Evolutionary conservation across 2,113 vertebrate species (phyloP).

Genomic region (Steatornis caripensis): DNA sequence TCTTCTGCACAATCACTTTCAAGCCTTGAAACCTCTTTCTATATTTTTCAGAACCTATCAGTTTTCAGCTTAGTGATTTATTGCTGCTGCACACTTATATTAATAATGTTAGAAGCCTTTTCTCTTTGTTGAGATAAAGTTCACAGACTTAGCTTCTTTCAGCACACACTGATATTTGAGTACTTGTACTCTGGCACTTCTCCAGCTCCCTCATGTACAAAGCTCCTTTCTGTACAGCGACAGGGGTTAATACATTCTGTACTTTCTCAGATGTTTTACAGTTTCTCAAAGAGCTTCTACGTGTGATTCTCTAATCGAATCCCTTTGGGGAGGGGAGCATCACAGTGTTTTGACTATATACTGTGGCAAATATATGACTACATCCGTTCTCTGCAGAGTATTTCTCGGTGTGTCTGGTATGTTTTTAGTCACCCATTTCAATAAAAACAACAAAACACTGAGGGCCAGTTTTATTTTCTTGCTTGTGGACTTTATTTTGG

Average conservation of each 20-base stretch:
- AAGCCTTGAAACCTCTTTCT: background rate
- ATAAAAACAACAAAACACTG: background rate
- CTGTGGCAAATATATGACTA: background rate
- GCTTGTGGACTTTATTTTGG: background rate
- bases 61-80: background rate
- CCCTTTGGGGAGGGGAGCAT: background rate
- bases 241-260: conserved; percentile 55
- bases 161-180: background rate
- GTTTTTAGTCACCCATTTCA: background rate
- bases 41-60: background rate
- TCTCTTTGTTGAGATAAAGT: background rate
- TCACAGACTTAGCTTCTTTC: conserved; percentile 7
- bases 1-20: background rate
- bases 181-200: conserved; percentile 14
- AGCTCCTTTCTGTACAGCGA: conserved; percentile 8
- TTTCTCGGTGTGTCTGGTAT: background rate
- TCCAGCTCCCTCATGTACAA: conserved; percentile 15
- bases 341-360: background rate
- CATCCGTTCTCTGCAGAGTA: background rate
- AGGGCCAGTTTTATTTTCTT: background rate
- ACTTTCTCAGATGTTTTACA: conserved; percentile 35
- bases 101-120: background rate
- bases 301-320: conserved; percentile 1
- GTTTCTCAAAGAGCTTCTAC: conserved; percentile 13
- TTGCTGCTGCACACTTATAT: background rate